Conservation (phyloP, 2,888 invertebrate genomes). For the Amblyjoppa fuscipennis region DNA sequence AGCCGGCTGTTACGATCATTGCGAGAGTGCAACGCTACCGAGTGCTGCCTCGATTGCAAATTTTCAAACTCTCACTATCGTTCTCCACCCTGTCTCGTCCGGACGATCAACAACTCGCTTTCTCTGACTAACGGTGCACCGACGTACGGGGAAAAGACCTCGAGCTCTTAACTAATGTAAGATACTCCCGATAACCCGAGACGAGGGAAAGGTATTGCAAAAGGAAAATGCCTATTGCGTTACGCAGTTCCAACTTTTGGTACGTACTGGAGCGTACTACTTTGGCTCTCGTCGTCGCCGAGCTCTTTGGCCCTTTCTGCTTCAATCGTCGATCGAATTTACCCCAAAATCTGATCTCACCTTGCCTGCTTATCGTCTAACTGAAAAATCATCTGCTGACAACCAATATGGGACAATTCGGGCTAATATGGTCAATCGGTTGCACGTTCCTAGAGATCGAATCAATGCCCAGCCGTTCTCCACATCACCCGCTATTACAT, state of each 20-base stretch:
- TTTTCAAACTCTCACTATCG: slow-evolving; percentile 16
- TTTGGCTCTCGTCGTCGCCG: background rate
- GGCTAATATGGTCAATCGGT: no score
- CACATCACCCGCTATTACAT: no score
- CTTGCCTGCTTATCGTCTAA: background rate
- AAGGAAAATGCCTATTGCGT: background rate
- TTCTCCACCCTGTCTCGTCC: background rate
- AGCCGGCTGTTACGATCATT: slow-evolving; percentile 9
- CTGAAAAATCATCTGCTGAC: background rate
- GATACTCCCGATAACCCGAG: background rate
- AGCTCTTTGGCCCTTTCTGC: background rate
- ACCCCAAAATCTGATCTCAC: background rate
- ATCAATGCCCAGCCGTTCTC: no score
- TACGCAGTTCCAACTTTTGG: background rate
- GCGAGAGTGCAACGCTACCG: slow-evolving; percentile 22
- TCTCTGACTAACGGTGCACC: background rate
- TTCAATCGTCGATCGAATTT: background rate
- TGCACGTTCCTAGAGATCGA: no score
- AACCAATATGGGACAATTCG: background rate
- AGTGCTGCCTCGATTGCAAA: slow-evolving; percentile 26
- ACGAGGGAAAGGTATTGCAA: background rate
- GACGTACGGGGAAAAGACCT: background rate
- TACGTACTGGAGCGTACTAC: background rate
- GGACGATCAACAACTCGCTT: slow-evolving; percentile 11
- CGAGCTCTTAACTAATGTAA: background rate